A percentile compares a stretch with the other conserved stretches of the same genome.
These are phyloP conservation scores for Ephydatia muelleri DNA, from an alignment of 37 sponge, comb jelly and placozoan species.

Conservation along the genomic window DNA sequence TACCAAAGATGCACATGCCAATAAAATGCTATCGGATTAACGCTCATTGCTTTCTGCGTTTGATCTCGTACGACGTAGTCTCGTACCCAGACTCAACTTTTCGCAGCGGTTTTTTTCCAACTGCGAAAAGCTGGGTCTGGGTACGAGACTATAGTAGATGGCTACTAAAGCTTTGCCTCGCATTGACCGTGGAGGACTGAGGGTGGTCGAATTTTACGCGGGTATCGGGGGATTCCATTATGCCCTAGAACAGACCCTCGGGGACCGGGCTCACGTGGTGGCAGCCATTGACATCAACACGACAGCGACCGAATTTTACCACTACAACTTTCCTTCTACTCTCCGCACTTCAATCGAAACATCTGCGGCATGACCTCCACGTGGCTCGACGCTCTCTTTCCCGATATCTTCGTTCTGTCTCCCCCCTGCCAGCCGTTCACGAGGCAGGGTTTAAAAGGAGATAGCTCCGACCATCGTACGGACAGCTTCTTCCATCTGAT, in stretches of 20 bases:
- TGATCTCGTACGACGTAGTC: too few species aligned
- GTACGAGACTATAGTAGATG: too few species aligned
- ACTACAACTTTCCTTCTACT: conserved; percentile 84
- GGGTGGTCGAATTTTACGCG: conserved; percentile 90
- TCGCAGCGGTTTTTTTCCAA: too few species aligned
- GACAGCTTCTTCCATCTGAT: conserved; percentile 89
- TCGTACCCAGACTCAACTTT: too few species aligned
- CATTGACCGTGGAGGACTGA: neutral
- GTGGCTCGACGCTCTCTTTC: conserved; percentile 56
- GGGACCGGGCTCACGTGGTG: conserved; percentile 27
- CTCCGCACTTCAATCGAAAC: conserved; percentile 74
- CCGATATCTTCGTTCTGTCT: conserved; percentile 82
- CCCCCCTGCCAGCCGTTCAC: conserved; percentile 99
- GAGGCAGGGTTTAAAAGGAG: conserved; percentile 78
- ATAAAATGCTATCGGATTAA: too few species aligned
- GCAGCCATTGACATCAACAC: conserved; percentile 93
- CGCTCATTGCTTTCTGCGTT: too few species aligned
- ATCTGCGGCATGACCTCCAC: conserved; percentile 72
- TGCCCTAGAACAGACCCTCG: conserved; percentile 43
- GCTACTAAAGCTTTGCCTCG: neutral
- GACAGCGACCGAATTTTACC: conserved; percentile 77
- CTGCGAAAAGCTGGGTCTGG: too few species aligned
- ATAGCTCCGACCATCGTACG: conserved; percentile 74
- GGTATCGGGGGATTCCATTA: conserved; percentile 94
- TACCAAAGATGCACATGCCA: too few species aligned